Percentiles rank a stretch among this genome's conserved stretches.
Evolutionary conservation across 1,140 invertebrate genomes (phyloP).

Genomic region (Drosophila subobscura): DNA sequence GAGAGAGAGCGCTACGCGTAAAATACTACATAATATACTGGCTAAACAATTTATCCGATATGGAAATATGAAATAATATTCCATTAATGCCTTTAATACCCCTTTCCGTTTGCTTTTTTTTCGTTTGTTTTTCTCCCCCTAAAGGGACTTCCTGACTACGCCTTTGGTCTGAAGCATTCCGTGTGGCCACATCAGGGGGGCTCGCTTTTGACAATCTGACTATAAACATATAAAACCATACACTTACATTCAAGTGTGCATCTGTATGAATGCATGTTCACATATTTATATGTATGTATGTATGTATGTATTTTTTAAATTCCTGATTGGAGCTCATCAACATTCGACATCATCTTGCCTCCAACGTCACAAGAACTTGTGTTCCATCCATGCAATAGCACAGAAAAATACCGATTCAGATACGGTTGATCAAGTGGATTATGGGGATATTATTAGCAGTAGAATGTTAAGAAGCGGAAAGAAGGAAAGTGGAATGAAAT

Average conservation of each 20-base stretch:
- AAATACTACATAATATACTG: too few species aligned
- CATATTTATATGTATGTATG: not conserved
- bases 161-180: conserved; percentile 23
- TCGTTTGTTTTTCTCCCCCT: not conserved
- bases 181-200: conserved; percentile 46
- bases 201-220: conserved; percentile 33
- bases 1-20: too few species aligned
- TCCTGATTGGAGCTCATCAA: conserved; percentile 39
- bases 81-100: too few species aligned
- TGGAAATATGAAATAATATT: too few species aligned
- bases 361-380: conserved; percentile 43
- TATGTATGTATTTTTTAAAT: conserved; percentile 8
- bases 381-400: conserved; percentile 9
- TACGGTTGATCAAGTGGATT: conserved; percentile 44
- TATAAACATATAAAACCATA: conserved; percentile 4
- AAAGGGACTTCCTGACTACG: conserved; percentile 9
- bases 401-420: conserved; percentile 39
- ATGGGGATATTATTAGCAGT: conserved; percentile 19
- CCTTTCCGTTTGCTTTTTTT: too few species aligned
- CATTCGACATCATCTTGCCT: conserved; percentile 17
- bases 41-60: too few species aligned
- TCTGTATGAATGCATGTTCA: conserved; percentile 9
- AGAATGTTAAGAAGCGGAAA: conserved; percentile 3
- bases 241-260: conserved; percentile 15
- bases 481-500: conserved; percentile 1